Evolutionary conservation across 2,797 vertebrate species (phyloP).

Genomic region (Poeciliopsis turneri): DNA sequence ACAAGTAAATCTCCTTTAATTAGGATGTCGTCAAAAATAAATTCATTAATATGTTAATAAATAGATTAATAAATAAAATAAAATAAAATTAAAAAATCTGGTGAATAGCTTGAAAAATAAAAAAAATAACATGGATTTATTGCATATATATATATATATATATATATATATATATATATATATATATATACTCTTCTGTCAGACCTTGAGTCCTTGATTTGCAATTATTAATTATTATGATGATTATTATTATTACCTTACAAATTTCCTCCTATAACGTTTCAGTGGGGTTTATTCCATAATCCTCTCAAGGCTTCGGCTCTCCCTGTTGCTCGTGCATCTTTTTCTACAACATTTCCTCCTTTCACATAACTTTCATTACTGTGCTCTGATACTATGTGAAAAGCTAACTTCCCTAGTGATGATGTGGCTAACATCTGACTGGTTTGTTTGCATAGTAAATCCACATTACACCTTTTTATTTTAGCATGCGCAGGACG

Average conservation of each 20-base stretch:
- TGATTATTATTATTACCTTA: neutral
- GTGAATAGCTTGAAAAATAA: neutral
- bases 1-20: neutral
- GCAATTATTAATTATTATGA: neutral
- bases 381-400: neutral
- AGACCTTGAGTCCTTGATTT: neutral
- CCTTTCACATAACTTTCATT: neutral
- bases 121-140: neutral
- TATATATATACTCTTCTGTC: neutral
- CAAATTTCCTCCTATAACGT: neutral
- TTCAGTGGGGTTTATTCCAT: neutral
- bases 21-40: neutral
- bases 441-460: neutral
- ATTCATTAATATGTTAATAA: too few relatives aligned
- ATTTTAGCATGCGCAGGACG: neutral
- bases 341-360: neutral
- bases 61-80: too few relatives aligned
- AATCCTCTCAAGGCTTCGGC: neutral
- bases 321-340: neutral
- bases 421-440: neutral
- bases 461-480: neutral
- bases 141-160: neutral
- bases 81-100: neutral
- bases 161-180: too few relatives aligned
- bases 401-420: neutral